Conservation (phyloP, 2,797 vertebrate species). For the Anabacerthia variegaticeps region DNA sequence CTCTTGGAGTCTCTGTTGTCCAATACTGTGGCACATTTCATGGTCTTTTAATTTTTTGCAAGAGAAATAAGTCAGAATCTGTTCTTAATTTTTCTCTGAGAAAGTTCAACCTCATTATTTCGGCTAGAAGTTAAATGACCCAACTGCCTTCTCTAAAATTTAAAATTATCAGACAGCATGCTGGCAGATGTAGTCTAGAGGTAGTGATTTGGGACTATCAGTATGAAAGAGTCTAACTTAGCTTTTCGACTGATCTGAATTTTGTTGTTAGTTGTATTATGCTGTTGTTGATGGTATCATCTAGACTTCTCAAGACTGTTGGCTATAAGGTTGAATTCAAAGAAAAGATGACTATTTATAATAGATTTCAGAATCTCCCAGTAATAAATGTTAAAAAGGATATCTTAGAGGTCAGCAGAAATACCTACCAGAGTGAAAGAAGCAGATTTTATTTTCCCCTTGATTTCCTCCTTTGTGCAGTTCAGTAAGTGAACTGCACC, state of each 20-base stretch:
- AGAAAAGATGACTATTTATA: background rate
- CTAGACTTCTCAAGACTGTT: background rate
- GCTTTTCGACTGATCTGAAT: background rate
- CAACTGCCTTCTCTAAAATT: background rate
- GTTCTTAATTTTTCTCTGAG: background rate
- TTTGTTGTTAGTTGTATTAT: background rate
- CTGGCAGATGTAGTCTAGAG: background rate
- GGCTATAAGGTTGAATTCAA: background rate
- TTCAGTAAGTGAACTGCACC: background rate
- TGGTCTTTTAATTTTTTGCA: background rate
- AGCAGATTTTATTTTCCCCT: background rate
- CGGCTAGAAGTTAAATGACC: background rate
- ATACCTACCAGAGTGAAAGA: background rate
- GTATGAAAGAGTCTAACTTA: background rate
- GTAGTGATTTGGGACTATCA: background rate
- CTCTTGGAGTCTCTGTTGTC: background rate
- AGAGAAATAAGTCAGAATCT: slow-evolving; percentile 11
- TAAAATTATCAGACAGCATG: background rate
- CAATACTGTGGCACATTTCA: background rate
- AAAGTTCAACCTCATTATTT: background rate
- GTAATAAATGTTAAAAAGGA: background rate
- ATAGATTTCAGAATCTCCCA: background rate
- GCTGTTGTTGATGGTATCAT: background rate
- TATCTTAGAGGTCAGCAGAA: background rate
- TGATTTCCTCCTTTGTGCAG: background rate